phyloP scores from a whole-genome alignment of 2,888 invertebrate genomes.

The Morpho achilles region DNA sequence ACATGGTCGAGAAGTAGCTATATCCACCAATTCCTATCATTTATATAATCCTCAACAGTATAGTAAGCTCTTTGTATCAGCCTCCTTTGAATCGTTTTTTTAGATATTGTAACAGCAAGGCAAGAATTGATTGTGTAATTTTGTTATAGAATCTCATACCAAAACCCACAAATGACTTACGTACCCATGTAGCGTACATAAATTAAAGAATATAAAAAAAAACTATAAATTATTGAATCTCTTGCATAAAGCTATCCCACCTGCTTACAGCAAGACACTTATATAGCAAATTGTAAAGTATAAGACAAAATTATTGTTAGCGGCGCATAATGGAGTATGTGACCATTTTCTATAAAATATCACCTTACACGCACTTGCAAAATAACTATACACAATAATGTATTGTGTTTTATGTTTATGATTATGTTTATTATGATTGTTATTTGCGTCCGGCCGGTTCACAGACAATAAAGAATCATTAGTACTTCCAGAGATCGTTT shows the following conservation, averaged over 20 bases:
- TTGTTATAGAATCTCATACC: too few relatives aligned
- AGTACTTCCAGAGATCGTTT: constrained; percentile 2
- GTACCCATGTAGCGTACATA: too few relatives aligned
- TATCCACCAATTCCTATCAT: too few relatives aligned
- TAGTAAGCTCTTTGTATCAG: too few relatives aligned
- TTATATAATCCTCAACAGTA: too few relatives aligned
- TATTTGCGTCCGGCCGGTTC: constrained; percentile 7
- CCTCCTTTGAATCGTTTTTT: too few relatives aligned
- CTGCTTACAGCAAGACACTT: constrained; percentile 47
- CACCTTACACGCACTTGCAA: constrained; percentile 22
- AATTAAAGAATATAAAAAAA: too few relatives aligned
- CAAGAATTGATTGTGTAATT: too few relatives aligned
- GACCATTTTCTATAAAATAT: constrained; percentile 24
- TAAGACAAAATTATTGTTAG: constrained; percentile 62
- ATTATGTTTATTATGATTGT: constrained; percentile 20
- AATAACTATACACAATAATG: constrained; percentile 23
- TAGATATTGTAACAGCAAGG: too few relatives aligned
- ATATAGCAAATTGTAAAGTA: constrained; percentile 56
- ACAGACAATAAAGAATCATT: constrained; percentile 33
- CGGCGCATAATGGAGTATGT: constrained; percentile 31
- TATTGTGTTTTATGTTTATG: constrained; percentile 23
- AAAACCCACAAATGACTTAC: too few relatives aligned
- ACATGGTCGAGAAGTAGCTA: too few relatives aligned
- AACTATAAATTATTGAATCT: constrained; percentile 3
- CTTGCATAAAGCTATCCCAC: constrained; percentile 39